Base-by-base conservation (phyloP, 53 echinoderm and acorn worm genomes). In the Glandiceps talaboti region DNA sequence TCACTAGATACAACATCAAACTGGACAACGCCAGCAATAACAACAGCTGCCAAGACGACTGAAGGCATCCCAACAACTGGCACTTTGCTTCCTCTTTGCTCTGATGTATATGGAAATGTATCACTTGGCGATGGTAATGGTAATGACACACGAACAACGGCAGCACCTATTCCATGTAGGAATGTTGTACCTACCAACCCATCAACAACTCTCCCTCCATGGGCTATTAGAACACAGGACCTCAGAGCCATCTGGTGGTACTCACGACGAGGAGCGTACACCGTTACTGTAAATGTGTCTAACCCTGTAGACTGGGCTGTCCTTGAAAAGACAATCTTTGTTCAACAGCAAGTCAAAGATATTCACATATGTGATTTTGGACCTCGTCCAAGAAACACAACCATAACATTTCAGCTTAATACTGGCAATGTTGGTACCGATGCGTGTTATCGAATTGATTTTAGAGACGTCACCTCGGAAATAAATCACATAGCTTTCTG, bases 361-460 rank as follows among this genome's bases (percentile, higher is more conserved):
- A 73, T 91, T 20, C 81, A 76, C 0, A 79, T 94, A 14, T 80
- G 89, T 0, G 94, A 91, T 80, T 87, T 87, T 30, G 94, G 94
- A 26, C 89, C 94, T 1, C 76, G 89, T 12, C 83, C 94, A 20
- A 83, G 83, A 29, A 94, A 91, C 76, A 87, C 85, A 0, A 91
- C 94, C 12, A 85, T 91, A 14, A 89, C 88, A 64, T 94, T 91
- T 82, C 85, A 91, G 80, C 84, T 94, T 30, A 77, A 91, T 77
- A 89, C 91, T 0, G 94, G 94, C 27, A 91, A 87, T n/a, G 87
- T 91, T 28, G 91, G 91, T 1, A 94, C 94, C 0, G 94, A 94
- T 77, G 94, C 85, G 28, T 94, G 94, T 76, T 94, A 94, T 28
- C 87, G 75, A 75, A 87, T 89, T 25, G 86, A 94, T 79, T 94